phyloP scores from a whole-genome alignment of 1,140 invertebrate species.

The Adoxophyes honmai region DNA sequence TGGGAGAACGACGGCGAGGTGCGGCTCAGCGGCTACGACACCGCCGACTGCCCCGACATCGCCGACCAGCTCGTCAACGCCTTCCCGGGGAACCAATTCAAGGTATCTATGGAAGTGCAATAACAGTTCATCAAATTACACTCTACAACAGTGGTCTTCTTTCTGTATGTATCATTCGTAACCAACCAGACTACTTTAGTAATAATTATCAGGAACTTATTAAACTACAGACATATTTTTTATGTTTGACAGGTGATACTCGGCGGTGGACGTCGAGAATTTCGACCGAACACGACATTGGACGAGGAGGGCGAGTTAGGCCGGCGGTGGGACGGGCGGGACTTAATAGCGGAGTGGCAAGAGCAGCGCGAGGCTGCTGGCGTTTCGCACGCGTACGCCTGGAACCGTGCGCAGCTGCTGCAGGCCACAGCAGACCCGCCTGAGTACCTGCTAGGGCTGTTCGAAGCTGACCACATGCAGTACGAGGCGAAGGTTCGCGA shows the following conservation, averaged over 20 bases:
- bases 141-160: no score
- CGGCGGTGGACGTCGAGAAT: constrained; percentile 85
- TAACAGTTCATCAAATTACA: no score
- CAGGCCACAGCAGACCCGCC: constrained; percentile 39
- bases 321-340: constrained; percentile 43
- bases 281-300: constrained; percentile 58
- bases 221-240: no score
- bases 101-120: constrained; percentile 76
- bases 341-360: constrained; percentile 77
- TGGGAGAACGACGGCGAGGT: constrained; percentile 35
- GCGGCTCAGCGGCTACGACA: constrained; percentile 20
- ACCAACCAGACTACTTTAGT: no score
- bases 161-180: no score
- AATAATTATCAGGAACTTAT: no score
- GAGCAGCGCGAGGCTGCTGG: constrained; percentile 55
- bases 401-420: constrained; percentile 25
- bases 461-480: constrained; percentile 52
- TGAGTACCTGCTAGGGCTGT: constrained; percentile 74
- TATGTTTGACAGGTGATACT: constrained; percentile 77
- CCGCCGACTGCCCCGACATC: constrained; percentile 83
- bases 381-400: constrained; percentile 38
- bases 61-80: constrained; percentile 84
- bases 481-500: constrained; percentile 58
- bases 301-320: constrained; percentile 51
- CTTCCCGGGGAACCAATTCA: constrained; percentile 78